Conservation (phyloP, 2,797 vertebrate genomes). For the Alca torda region DNA sequence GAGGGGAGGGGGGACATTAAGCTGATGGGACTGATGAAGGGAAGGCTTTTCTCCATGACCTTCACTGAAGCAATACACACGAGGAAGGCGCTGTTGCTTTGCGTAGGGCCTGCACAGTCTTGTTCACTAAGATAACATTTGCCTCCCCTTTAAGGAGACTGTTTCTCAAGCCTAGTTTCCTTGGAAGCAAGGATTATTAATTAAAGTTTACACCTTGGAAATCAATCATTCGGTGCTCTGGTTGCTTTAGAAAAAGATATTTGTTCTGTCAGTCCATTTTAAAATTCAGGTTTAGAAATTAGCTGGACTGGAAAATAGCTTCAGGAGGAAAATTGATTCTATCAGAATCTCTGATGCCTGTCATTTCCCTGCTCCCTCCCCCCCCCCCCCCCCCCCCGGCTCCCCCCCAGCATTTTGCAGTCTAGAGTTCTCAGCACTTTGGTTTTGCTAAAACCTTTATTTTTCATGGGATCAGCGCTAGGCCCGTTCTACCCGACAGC, state of each 20-base stretch:
- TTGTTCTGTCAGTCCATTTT: slow-evolving; percentile 35
- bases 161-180: neutral
- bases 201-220: slow-evolving; percentile 34
- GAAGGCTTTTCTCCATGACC: neutral
- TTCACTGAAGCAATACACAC: neutral
- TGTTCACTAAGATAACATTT: neutral
- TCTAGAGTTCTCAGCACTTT: neutral
- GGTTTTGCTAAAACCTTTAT: neutral
- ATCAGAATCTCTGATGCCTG: neutral
- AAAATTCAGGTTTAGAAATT: slow-evolving; percentile 21
- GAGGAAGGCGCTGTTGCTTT: neutral
- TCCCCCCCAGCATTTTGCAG: neutral
- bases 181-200: slow-evolving; percentile 8
- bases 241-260: slow-evolving; percentile 18
- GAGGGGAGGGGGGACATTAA: neutral
- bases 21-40: neutral
- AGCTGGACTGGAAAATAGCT: slow-evolving; percentile 59
- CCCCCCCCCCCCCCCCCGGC: too few relatives aligned
- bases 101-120: neutral
- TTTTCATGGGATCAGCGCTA: neutral
- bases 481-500: neutral
- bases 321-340: slow-evolving; percentile 38
- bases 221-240: neutral
- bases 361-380: neutral
- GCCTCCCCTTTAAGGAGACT: neutral